Conservation (phyloP, 2,797 vertebrate species). For the Phrynocephalus vlangalii region DNA sequence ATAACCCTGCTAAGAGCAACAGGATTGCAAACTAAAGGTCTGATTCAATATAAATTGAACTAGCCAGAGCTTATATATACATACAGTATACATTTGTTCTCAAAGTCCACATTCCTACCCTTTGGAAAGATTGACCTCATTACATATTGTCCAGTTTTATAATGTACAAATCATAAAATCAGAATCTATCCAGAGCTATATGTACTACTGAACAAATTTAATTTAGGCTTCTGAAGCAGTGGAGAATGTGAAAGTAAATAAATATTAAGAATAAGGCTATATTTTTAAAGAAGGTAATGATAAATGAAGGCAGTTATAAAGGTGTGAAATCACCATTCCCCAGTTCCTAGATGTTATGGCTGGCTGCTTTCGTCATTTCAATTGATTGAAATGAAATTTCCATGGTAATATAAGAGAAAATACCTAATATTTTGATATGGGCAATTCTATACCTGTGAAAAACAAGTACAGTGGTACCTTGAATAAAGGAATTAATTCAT, state of each 20-base stretch:
- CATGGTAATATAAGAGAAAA: neutral
- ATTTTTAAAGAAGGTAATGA: neutral
- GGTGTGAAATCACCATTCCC: neutral
- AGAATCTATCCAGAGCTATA: neutral
- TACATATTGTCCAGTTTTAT: neutral
- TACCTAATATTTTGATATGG: neutral
- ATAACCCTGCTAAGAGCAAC: slow-evolving; percentile 60
- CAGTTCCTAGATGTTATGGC: neutral
- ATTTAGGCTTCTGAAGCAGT: neutral
- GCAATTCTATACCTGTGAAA: neutral
- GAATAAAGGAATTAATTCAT: too few species aligned
- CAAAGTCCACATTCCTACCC: neutral
- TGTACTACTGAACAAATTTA: neutral
- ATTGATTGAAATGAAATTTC: neutral
- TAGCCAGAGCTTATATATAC: slow-evolving; percentile 5
- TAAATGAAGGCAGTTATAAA: neutral
- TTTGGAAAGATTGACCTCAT: neutral
- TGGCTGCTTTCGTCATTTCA: neutral
- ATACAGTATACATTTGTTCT: too few species aligned
- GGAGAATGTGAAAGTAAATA: neutral
- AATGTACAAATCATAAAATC: neutral
- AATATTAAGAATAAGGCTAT: neutral
- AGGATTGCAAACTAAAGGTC: slow-evolving; percentile 36
- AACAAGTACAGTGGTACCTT: neutral
- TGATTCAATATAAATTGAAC: slow-evolving; percentile 33